These are phyloP conservation scores for Adelognathus sp. DNA, from an alignment of 2,888 invertebrate species.

Conservation along the genomic window DNA sequence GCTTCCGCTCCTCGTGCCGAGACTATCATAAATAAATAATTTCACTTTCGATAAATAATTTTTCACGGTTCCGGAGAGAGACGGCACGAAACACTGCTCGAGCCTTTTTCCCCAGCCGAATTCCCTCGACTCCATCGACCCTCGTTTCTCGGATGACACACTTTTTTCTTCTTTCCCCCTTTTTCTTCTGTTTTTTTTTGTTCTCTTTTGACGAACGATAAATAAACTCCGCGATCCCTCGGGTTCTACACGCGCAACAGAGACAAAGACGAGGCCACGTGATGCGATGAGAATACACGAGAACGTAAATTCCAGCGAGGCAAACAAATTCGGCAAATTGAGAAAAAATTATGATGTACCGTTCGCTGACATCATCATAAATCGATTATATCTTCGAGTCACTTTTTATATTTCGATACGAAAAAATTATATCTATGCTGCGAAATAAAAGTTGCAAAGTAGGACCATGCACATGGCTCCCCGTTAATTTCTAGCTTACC, in stretches of 20 bases:
- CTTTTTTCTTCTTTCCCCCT: background rate
- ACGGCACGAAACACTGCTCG: background rate
- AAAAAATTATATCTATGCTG: too few species aligned
- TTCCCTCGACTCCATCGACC: conserved; percentile 11
- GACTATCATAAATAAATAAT: conserved; percentile 45
- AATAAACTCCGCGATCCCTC: conserved; percentile 13
- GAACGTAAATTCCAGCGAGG: background rate
- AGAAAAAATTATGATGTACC: background rate
- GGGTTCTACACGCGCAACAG: background rate
- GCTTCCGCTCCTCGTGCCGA: background rate
- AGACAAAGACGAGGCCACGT: background rate
- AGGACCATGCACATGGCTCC: too few species aligned
- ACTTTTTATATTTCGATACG: background rate
- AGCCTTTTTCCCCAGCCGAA: background rate
- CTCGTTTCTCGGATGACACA: conserved; percentile 17
- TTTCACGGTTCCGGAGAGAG: conserved; percentile 1
- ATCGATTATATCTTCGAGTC: background rate
- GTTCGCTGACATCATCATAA: background rate
- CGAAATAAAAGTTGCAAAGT: too few species aligned
- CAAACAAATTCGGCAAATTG: background rate
- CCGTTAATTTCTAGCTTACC: too few species aligned
- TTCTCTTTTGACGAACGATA: conserved; percentile 1
- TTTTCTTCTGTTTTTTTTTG: background rate
- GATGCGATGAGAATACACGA: background rate
- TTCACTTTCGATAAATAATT: conserved; percentile 50